phyloP scores from a whole-genome alignment of 2,113 vertebrate species.

The Eudorcas thomsonii region DNA sequence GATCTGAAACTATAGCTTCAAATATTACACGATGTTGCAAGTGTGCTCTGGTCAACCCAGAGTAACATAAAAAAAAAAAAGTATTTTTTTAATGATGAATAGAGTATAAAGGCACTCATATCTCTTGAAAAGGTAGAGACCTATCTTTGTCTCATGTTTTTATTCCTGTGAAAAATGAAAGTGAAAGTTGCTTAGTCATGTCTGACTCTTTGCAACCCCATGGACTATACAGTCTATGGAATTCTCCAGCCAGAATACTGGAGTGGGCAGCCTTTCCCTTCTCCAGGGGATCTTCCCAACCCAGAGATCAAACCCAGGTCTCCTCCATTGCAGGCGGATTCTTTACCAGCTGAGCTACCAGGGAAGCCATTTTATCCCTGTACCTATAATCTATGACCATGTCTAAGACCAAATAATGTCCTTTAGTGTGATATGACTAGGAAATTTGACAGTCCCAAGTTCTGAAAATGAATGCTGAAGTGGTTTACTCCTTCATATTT shows the following conservation, averaged over 20 bases:
- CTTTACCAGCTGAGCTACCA: not conserved
- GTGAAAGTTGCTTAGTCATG: not conserved
- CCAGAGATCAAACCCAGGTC: not conserved
- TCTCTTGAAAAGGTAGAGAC: not conserved
- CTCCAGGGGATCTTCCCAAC: not conserved
- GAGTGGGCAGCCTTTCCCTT: not conserved
- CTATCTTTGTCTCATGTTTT: not conserved
- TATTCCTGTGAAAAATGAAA: not conserved
- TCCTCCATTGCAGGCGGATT: not conserved
- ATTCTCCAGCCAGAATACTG: not conserved
- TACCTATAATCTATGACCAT: not conserved
- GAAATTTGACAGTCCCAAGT: not conserved
- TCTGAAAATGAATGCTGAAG: not conserved
- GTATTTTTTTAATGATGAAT: not conserved
- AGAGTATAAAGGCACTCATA: not conserved
- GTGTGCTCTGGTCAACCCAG: too few relatives aligned
- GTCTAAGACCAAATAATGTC: not conserved
- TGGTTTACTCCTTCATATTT: not conserved
- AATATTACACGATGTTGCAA: too few relatives aligned
- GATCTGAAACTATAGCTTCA: too few relatives aligned
- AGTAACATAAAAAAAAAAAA: too few relatives aligned
- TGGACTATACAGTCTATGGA: not conserved
- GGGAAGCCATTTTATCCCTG: not conserved
- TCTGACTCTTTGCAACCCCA: not conserved
- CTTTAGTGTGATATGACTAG: not conserved